Evolutionary conservation across 2,888 invertebrate species (phyloP).

Genomic region (Amphipoea oculea): DNA sequence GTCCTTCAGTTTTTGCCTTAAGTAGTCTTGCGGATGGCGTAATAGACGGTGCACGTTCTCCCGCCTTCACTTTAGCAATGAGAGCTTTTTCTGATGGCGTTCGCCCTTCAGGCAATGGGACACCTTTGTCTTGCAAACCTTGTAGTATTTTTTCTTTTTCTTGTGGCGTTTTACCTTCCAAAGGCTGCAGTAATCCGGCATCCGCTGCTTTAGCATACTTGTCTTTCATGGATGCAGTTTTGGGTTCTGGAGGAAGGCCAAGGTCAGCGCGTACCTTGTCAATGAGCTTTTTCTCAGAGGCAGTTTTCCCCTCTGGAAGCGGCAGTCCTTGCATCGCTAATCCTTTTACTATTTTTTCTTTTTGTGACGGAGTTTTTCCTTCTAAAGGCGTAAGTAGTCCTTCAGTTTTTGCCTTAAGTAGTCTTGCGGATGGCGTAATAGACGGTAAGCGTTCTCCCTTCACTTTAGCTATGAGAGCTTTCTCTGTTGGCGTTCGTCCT

Average conservation of each 20-base stretch:
- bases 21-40: neutral
- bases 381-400: constrained; percentile 53
- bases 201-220: constrained; percentile 20
- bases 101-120: constrained; percentile 65
- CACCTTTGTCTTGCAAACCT: constrained; percentile 51
- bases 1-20: neutral
- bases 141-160: constrained; percentile 63
- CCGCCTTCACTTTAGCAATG: constrained; percentile 40
- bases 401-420: neutral
- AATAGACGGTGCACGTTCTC: neutral
- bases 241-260: constrained; percentile 47
- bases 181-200: constrained; percentile 59
- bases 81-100: constrained; percentile 18
- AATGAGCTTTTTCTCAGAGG: constrained; percentile 37
- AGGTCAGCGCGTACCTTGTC: constrained; percentile 42
- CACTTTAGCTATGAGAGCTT: neutral
- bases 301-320: constrained; percentile 57
- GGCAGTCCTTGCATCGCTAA: constrained; percentile 45
- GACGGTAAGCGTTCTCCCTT: too few species aligned
- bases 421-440: too few species aligned
- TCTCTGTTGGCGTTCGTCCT: neutral
- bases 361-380: constrained; percentile 50
- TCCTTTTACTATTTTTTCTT: constrained; percentile 53
- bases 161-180: constrained; percentile 59
- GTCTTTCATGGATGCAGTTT: constrained; percentile 39